Base-by-base conservation (phyloP, 2,888 invertebrate species). In the Yponomeuta malinellus region DNA sequence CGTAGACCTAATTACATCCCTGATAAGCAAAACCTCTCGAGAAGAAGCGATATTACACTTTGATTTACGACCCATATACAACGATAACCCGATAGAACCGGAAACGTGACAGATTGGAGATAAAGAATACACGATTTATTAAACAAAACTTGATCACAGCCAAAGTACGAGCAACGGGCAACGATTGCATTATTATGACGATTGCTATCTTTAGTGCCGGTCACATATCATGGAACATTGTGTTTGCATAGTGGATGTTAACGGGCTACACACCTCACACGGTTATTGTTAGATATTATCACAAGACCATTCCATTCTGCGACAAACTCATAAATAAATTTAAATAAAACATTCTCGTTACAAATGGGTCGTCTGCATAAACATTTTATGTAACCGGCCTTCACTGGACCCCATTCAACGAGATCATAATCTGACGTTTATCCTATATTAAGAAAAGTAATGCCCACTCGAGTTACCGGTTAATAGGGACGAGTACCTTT, bases 31-130 rank as follows among this genome's bases (percentile, higher is more conserved):
- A 12, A 59, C 52, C 52, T 43, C 43, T 43, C 70, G 63, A n/a
- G 48, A 48, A 69, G 59, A 29, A 79, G 77, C 78, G 81, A 85
- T 85, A 82, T 87, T 84, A 80, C 78, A 83, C 12, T 81, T 83
- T 84, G 87, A 88, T 88, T 87, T 88, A 88, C 82, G 84, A 83
- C 81, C 74, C 74, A 43, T 43, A 43, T 43, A 43, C 43, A 75
- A 76, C 76, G 86, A 86, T 86, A 85, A 84, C 80, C 77, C 77
- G 74, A 74, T 67, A 73, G 70, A 76, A 74, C 74, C 76, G 77
- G 66, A 64, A 69, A 63, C 78, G 77, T 83, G 82, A 84, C 79
- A 85, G 86, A 87, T 88, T 15, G 3, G 52, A 15, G 52, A 15
- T 15, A 59, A 59, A 59, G 15, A 59, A 15, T 12, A 15, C 52